These are phyloP conservation scores for Mus pahari DNA, from an alignment of 2,113 vertebrate genomes.

Conservation along the genomic window DNA sequence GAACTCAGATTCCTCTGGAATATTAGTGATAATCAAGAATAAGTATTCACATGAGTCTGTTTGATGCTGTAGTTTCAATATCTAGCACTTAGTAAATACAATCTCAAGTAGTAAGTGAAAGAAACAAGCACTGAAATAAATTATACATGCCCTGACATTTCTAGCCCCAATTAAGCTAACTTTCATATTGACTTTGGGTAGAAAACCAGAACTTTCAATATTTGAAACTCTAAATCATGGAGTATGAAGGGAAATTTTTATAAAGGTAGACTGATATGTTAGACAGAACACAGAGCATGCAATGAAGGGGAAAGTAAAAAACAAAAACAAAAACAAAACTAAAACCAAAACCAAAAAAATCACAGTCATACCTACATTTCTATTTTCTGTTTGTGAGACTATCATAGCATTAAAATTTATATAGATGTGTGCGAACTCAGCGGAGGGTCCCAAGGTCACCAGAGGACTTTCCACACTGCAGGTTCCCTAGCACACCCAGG, in stretches of 20 bases:
- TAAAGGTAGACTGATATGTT: not conserved
- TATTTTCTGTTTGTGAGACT: not conserved
- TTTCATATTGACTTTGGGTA: not conserved
- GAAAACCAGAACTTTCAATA: not conserved
- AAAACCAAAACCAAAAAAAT: too few relatives aligned
- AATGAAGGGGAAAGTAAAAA: not conserved
- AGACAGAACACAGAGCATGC: not conserved
- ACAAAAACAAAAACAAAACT: too few relatives aligned
- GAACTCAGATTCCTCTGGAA: not conserved
- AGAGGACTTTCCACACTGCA: too few relatives aligned
- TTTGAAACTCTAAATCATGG: not conserved
- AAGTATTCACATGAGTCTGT: not conserved
- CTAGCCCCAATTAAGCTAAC: not conserved
- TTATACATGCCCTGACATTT: not conserved
- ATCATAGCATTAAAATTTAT: not conserved
- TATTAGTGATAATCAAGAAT: not conserved
- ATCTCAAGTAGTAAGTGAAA: not conserved
- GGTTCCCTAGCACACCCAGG: too few relatives aligned
- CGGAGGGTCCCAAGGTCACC: too few relatives aligned
- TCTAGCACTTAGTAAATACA: not conserved
- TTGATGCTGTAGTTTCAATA: not conserved
- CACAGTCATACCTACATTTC: not conserved
- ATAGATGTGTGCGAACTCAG: too few relatives aligned
- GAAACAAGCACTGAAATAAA: not conserved
- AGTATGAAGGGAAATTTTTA: not conserved